Percentiles rank a stretch among this genome's conserved stretches.
phyloP scores from a whole-genome alignment of 2,797 vertebrate genomes.

The Xenops minutus region DNA sequence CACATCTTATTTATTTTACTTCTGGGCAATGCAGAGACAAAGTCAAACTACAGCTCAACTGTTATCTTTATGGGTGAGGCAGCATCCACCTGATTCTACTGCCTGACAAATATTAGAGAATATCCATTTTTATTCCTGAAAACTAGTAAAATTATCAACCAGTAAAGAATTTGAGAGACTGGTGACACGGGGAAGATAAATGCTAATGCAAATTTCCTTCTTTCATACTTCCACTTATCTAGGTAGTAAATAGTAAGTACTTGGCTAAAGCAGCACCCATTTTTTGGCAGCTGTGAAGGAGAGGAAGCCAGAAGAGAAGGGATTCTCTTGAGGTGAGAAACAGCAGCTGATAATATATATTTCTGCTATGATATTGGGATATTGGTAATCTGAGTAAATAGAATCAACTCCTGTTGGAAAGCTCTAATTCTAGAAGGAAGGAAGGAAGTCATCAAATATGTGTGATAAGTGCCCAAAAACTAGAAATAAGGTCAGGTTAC shows the following conservation, averaged over 20 bases:
- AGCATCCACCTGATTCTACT: background rate
- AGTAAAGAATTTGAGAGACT: background rate
- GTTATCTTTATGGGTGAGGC: background rate
- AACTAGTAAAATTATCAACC: background rate
- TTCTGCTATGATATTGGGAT: background rate
- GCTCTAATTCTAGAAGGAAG: background rate
- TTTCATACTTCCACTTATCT: background rate
- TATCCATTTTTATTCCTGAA: background rate
- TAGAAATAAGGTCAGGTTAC: background rate
- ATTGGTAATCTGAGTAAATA: background rate
- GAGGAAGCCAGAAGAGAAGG: background rate
- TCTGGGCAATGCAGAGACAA: background rate
- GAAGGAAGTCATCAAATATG: background rate
- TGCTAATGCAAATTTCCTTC: background rate
- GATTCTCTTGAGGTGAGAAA: background rate
- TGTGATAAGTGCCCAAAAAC: background rate
- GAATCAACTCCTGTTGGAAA: background rate
- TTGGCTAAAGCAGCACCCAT: background rate
- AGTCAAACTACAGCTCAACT: background rate
- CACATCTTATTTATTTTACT: background rate
- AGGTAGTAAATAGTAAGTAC: background rate
- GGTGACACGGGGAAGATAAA: fast-evolving
- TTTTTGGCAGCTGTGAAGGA: background rate
- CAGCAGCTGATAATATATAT: background rate
- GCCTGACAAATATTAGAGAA: background rate